Evolutionary conservation across 2,888 invertebrate genomes (phyloP), one percentile per base, ranked within the genome.

Genomic region (Enoplolaimus lenunculus): DNA sequence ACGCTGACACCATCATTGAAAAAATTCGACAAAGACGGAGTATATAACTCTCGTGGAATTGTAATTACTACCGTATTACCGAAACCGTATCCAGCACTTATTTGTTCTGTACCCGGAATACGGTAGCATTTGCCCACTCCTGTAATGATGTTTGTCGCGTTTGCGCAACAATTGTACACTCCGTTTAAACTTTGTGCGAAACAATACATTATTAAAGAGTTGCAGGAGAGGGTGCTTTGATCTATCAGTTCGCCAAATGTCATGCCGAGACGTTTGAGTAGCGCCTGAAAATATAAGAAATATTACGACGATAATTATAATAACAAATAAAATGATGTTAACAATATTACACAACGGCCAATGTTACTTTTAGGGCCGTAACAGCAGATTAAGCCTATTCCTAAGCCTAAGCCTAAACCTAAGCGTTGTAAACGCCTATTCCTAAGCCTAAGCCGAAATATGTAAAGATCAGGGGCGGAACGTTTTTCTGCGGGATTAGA

Each of bases 1-100:
- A 78, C 73, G 3, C 74, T 74, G 13, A 78, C 74, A 30, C 78
- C 78, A 71, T 78, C 76, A 71, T 76, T 77, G 13, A 75, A 73
- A 72, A 77, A 74, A 67, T 78, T 77, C 70, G 76, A 76, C 26
- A 33, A 29, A 13, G 30, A 28, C 13, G 57, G n/a, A n/a, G 57
- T 68, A 45, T 62, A 68, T n/a, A 66, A n/a, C n/a, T 76, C 67
- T n/a, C 74, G 73, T 0, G 78, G 78, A n/a, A 78, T 69, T 35
- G 71, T 73, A 45, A 78, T 71, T 2, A 77, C 73, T 1, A 77
- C 71, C 16, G 74, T 71, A 28, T 73, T 73, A 1, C 77, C 78
- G 60, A 75, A 73, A 0, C 77, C 77, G 71, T 74, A 77, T 0
- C 78, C 78, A 1, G 70, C 45, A n/a, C 70, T 66, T 1, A 31